Evolutionary conservation across 1,140 invertebrate species (phyloP), one percentile per base, ranked within the genome.

Genomic region (Coptotermes formosanus): DNA sequence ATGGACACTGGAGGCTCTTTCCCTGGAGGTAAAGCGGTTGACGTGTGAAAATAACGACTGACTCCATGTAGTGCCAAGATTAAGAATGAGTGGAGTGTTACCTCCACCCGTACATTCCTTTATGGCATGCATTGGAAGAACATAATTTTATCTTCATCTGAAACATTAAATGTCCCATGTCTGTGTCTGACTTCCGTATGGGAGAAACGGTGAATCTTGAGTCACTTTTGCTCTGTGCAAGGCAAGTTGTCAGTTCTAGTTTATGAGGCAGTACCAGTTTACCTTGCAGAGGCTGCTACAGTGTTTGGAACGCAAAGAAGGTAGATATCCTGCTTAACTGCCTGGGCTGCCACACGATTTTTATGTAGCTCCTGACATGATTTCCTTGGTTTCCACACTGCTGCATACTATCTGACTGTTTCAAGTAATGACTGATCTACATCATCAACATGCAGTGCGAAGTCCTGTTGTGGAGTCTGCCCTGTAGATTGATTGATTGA

Each of bases 251-350:
- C 64, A 30, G 64, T 75, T 75, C n/a, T 30, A 75, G 21, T 30
- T 75, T 75, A 75, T 30, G 64, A 75, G 64, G 64, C 64, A 30
- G n/a, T 25, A 75, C 64, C 64, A 14, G 64, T 75, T 75, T 75
- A 75, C 64, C 64, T 75, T 75, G 64, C n/a, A 75, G 64, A 75
- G n/a, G n/a, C 64, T 14, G 25, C 64, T 75, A 75, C 64, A 75
- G 64, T 30, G 25, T n/a, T 75, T 75, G 64, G 64, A 75, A 25
- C 7, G 64, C n/a, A 25, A 75, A 75, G 64, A n/a, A 25, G 25
- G 4, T 21, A 55, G 19, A 8, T 75, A 30, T 75, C 64, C 25
- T 6, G 14, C 64, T 9, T 75, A 75, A 75, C 14, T 30, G 25
- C 30, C 4, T 25, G 14, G 64, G 25, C 7, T 30, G 64, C 64